These are phyloP conservation scores for Watsonalla binaria DNA, from an alignment of 2,888 invertebrate species.

Conservation along the genomic window DNA sequence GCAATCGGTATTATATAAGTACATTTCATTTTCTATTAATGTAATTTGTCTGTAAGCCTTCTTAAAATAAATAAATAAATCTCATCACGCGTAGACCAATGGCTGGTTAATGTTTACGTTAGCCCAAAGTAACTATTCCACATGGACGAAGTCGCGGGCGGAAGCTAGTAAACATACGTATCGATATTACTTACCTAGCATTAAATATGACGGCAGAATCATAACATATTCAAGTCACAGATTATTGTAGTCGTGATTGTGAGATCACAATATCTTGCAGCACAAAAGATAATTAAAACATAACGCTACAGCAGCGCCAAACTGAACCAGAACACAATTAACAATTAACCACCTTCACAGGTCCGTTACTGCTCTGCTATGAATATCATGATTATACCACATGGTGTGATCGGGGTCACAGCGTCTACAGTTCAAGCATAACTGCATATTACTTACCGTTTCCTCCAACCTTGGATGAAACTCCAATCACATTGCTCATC, in stretches of 20 bases:
- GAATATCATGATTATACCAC: conserved; percentile 43
- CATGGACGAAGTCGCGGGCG: too few species aligned
- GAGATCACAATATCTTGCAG: neutral
- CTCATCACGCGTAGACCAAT: too few species aligned
- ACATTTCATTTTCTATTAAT: too few species aligned
- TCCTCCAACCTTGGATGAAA: conserved; percentile 86
- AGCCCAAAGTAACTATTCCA: too few species aligned
- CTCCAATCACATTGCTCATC: conserved; percentile 83
- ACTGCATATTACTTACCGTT: conserved; percentile 72
- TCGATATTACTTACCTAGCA: neutral
- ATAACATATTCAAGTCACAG: neutral
- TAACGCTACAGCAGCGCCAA: conserved; percentile 23
- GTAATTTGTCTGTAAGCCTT: too few species aligned
- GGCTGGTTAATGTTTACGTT: too few species aligned
- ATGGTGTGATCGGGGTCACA: conserved; percentile 45
- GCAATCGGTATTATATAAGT: too few species aligned
- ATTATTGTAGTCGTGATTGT: neutral
- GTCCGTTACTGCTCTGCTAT: conserved; percentile 43
- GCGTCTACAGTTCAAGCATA: conserved; percentile 27
- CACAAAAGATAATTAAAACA: conserved; percentile 10
- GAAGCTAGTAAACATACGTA: too few species aligned
- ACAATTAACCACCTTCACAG: conserved; percentile 42
- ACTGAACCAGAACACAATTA: conserved; percentile 44
- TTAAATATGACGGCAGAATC: neutral
- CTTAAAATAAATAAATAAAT: too few species aligned